These are phyloP conservation scores for Sebastes matsubarae DNA, from an alignment of 2,797 vertebrate species.

Conservation along the genomic window DNA sequence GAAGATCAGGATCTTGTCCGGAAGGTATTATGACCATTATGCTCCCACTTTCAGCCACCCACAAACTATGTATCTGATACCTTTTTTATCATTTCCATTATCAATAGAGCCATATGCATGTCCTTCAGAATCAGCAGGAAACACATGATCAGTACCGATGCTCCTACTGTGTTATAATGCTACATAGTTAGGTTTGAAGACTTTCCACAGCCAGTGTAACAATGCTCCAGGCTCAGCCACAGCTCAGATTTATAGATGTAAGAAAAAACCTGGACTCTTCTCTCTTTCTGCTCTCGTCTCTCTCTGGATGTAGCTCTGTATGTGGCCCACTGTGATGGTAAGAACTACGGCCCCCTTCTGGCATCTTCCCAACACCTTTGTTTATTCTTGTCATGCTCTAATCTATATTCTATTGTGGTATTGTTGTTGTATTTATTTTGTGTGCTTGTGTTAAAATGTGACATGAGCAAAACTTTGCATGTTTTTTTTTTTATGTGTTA, in stretches of 20 bases:
- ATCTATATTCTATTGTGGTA: slow-evolving; percentile 43
- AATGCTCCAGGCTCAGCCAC: slow-evolving; percentile 6
- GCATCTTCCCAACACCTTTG: slow-evolving; percentile 27
- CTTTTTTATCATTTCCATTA: not conserved
- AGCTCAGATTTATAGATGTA: slow-evolving; percentile 27
- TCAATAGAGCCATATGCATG: not conserved
- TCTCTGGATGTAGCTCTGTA: slow-evolving; percentile 84
- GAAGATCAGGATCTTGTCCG: slow-evolving; percentile 97
- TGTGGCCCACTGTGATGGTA: slow-evolving; percentile 90
- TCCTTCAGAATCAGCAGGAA: slow-evolving; percentile 1
- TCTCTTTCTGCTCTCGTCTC: slow-evolving; percentile 74
- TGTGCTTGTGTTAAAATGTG: slow-evolving; percentile 39
- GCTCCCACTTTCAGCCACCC: not conserved
- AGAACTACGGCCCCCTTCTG: slow-evolving; percentile 55
- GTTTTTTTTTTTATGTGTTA: slow-evolving; percentile 16
- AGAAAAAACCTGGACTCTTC: slow-evolving; percentile 62
- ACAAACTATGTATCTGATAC: not conserved
- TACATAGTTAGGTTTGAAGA: slow-evolving; percentile 1
- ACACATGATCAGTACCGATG: not conserved
- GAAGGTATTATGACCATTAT: slow-evolving; percentile 85
- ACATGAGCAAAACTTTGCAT: slow-evolving; percentile 42
- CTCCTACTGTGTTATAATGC: not conserved
- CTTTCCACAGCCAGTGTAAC: not conserved
- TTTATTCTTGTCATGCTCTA: slow-evolving; percentile 10
- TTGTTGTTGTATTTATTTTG: slow-evolving; percentile 17